phyloP scores from a whole-genome alignment of 2,797 vertebrate genomes.

The Philypnodon macrostomus region DNA sequence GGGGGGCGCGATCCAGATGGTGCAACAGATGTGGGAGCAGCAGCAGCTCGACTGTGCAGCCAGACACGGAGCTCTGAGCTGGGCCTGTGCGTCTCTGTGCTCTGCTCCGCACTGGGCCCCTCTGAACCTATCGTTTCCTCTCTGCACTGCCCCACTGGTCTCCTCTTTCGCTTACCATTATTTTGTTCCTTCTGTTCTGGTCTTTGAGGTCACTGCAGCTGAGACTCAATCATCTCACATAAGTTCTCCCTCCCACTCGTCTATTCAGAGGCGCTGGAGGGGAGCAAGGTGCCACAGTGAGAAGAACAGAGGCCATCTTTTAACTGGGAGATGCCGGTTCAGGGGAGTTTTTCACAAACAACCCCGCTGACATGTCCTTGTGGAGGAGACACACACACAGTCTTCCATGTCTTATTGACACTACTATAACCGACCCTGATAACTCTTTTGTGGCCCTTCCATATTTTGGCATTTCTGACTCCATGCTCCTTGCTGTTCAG shows the following conservation, averaged over 20 bases:
- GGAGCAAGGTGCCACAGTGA: conserved; percentile 21
- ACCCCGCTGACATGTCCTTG: conserved; percentile 41
- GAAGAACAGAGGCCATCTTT: conserved; percentile 19
- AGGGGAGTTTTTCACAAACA: conserved; percentile 9
- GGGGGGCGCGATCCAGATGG: conserved; percentile 93
- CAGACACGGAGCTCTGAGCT: conserved; percentile 72
- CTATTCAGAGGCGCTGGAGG: conserved; percentile 4
- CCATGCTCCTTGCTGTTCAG: conserved; percentile 12
- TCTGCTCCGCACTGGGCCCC: conserved; percentile 25
- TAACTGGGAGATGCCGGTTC: conserved; percentile 31
- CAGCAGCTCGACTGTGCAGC: conserved; percentile 84
- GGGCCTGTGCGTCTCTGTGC: conserved; percentile 51
- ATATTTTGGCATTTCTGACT: conserved; percentile 18
- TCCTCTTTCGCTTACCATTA: conserved; percentile 31
- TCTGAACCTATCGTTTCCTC: conserved; percentile 57
- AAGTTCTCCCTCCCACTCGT: conserved; percentile 30
- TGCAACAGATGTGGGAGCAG: conserved; percentile 99
- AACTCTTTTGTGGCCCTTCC: conserved; percentile 15
- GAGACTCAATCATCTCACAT: conserved; percentile 24
- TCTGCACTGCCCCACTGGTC: conserved; percentile 34
- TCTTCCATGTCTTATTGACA: conserved; percentile 21
- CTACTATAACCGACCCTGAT: conserved; percentile 33
- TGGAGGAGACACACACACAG: conserved; percentile 28
- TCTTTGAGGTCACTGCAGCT: conserved; percentile 50
- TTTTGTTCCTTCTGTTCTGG: conserved; percentile 16